Percentiles rank a stretch among this genome's conserved stretches.
Conservation (phyloP, 2,113 vertebrate species). For the Miniopterus natalensis region DNA sequence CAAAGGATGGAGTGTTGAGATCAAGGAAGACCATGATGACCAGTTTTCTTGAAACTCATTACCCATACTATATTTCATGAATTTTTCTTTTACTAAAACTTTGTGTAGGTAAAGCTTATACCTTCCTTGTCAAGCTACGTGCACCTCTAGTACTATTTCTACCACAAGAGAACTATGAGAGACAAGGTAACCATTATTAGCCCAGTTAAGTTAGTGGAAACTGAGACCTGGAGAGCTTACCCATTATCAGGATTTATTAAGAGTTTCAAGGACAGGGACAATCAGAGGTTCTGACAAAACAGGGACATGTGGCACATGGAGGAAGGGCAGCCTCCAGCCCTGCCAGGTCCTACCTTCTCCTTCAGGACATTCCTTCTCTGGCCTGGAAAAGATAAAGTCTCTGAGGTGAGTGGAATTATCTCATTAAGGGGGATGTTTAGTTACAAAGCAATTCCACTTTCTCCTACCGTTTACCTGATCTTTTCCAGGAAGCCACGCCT, state of each 20-base stretch:
- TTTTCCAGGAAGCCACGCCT: background rate
- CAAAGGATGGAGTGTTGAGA: background rate
- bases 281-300: background rate
- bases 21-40: background rate
- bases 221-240: background rate
- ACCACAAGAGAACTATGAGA: background rate
- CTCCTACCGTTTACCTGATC: background rate
- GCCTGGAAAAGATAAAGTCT: background rate
- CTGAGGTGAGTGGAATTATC: background rate
- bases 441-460: background rate
- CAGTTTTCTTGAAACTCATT: background rate
- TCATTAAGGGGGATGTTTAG: background rate
- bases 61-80: background rate
- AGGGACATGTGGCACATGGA: background rate
- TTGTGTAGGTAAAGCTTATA: background rate
- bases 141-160: background rate
- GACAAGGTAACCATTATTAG: background rate
- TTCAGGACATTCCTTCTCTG: background rate
- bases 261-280: background rate
- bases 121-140: background rate
- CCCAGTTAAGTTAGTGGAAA: background rate
- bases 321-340: background rate
- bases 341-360: background rate
- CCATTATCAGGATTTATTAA: background rate
- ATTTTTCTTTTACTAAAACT: background rate